Conservation (phyloP, 2,888 invertebrate species). For the Scelioninae gen. 1 region DNA sequence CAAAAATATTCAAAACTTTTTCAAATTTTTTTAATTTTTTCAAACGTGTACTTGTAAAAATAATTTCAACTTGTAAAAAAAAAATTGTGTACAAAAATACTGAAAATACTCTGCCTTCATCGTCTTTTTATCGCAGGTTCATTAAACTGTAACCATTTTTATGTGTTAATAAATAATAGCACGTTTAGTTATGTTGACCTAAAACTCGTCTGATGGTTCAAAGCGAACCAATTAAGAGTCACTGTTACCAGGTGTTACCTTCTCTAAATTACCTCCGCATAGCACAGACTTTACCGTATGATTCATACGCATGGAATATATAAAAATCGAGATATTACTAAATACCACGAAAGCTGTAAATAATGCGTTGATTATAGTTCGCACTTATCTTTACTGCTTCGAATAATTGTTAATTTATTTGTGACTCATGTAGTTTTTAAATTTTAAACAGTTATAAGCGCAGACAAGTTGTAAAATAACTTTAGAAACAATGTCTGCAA, state of each 20-base stretch:
- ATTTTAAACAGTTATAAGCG: slow-evolving; percentile 6
- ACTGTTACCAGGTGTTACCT: slow-evolving; percentile 33
- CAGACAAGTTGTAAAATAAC: slow-evolving; percentile 26
- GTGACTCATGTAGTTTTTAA: slow-evolving; percentile 14
- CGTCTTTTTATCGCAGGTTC: not conserved
- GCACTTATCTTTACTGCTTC: slow-evolving; percentile 33
- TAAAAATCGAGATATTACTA: slow-evolving; percentile 27
- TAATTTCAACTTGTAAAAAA: too few species aligned
- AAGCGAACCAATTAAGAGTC: slow-evolving; percentile 26
- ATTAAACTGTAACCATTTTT: not conserved
- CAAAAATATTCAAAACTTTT: too few species aligned
- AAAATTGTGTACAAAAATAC: not conserved
- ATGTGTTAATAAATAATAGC: slow-evolving; percentile 3
- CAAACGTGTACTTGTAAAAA: too few species aligned
- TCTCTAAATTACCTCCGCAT: slow-evolving; percentile 34
- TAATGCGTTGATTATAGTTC: slow-evolving; percentile 14
- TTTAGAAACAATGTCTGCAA: slow-evolving; percentile 39
- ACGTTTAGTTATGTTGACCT: slow-evolving; percentile 17
- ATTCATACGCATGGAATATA: slow-evolving; percentile 20
- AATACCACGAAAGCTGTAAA: slow-evolving; percentile 30
- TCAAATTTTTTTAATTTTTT: too few species aligned
- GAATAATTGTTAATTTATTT: slow-evolving; percentile 36
- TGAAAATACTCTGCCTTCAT: too few species aligned
- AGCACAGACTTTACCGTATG: slow-evolving; percentile 26
- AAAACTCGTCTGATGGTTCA: slow-evolving; percentile 14